Percentiles rank a stretch among this genome's conserved stretches.
Evolutionary conservation across 2,797 vertebrate genomes (phyloP).

Genomic region (Eidolon dupreanum): DNA sequence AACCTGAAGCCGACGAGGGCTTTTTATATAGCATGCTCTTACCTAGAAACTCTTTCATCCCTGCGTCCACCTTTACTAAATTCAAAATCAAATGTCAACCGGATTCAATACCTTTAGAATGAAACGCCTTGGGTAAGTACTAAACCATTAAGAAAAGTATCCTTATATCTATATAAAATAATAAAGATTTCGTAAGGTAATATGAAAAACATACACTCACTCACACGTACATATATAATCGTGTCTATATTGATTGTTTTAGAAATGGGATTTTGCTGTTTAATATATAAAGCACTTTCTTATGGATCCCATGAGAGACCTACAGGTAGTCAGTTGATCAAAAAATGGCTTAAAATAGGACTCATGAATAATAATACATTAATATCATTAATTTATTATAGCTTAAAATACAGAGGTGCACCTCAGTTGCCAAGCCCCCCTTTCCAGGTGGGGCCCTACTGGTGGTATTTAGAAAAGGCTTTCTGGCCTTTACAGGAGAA

Average conservation of each 20-base stretch:
- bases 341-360: not conserved
- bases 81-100: slow-evolving; percentile 21
- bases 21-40: not conserved
- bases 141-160: not conserved
- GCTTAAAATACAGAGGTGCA: not conserved
- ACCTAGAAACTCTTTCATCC: not conserved
- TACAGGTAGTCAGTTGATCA: not conserved
- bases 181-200: not conserved
- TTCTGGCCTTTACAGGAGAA: not conserved
- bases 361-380: not conserved
- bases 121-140: not conserved
- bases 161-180: not conserved
- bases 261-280: not conserved
- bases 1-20: not conserved
- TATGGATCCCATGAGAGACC: not conserved
- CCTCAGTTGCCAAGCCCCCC: not conserved
- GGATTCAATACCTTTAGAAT: not conserved
- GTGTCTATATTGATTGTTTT: not conserved
- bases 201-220: not conserved
- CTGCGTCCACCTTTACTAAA: not conserved
- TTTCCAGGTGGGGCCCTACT: not conserved
- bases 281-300: not conserved
- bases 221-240: not conserved
- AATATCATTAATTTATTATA: not conserved
- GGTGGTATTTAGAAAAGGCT: fast-evolving